Conservation (phyloP, 1,140 invertebrate species). For the Harlomillsia oculata region DNA sequence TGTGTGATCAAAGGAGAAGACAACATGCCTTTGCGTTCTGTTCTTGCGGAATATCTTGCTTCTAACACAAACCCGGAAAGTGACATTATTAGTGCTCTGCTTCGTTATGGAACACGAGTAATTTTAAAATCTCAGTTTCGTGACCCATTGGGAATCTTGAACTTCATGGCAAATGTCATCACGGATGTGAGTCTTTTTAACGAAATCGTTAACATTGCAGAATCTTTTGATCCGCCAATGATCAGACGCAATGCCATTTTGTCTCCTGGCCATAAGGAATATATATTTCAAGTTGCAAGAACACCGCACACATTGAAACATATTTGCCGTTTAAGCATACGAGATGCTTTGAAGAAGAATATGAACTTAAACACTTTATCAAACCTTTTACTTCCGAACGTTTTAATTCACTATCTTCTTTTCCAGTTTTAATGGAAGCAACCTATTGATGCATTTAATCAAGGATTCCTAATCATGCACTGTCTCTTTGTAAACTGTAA, state of each 20-base stretch:
- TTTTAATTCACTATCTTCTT: too few relatives aligned
- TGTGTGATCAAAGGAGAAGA: conserved; percentile 63
- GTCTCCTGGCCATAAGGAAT: conserved; percentile 53
- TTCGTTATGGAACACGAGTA: conserved; percentile 68
- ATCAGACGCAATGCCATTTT: conserved; percentile 57
- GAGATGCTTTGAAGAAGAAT: too few relatives aligned
- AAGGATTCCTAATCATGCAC: too few relatives aligned
- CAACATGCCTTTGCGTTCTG: conserved; percentile 57
- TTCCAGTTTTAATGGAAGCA: too few relatives aligned
- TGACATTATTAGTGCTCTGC: conserved; percentile 58
- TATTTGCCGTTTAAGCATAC: too few relatives aligned
- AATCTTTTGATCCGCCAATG: conserved; percentile 69
- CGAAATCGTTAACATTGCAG: conserved; percentile 63
- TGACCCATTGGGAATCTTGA: conserved; percentile 68
- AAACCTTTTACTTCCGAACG: too few relatives aligned
- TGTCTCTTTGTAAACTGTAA: too few relatives aligned
- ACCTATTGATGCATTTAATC: too few relatives aligned
- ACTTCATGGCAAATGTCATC: conserved; percentile 60
- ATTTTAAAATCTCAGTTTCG: conserved; percentile 54
- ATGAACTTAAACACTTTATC: too few relatives aligned
- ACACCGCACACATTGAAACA: conserved; percentile 54
- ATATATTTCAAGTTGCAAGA: conserved; percentile 55
- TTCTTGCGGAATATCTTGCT: conserved; percentile 71
- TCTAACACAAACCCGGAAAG: conserved; percentile 59
- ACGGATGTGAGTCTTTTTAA: conserved; percentile 47